Evolutionary conservation across 1,140 invertebrate genomes (phyloP).

Genomic region (Musca vetustissima): DNA sequence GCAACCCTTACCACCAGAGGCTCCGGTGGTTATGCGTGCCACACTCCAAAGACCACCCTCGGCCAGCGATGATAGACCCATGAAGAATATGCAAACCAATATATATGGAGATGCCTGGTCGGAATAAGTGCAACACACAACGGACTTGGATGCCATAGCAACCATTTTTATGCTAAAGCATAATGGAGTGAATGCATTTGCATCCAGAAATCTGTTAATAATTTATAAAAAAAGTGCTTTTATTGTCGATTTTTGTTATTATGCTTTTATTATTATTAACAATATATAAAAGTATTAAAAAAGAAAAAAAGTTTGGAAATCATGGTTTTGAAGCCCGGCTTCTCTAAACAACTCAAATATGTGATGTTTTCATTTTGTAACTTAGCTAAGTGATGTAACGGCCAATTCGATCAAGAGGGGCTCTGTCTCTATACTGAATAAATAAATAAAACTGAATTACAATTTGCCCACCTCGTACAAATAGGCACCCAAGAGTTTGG

Average conservation of each 20-base stretch:
- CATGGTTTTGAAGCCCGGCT: not conserved
- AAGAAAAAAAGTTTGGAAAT: not conserved
- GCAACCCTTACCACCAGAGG: slow-evolving; percentile 38
- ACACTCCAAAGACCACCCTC: slow-evolving; percentile 12
- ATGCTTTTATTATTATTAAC: slow-evolving; percentile 2
- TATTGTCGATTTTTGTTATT: not conserved
- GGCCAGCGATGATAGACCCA: not conserved
- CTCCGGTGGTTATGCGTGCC: slow-evolving; percentile 33
- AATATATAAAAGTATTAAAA: not conserved
- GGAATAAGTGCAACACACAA: slow-evolving; percentile 29
- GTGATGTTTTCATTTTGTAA: slow-evolving; percentile 1
- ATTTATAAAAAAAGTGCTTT: not conserved
- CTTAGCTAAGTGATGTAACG: no score
- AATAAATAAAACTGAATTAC: not conserved
- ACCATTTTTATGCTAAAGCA: no score
- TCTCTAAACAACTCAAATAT: slow-evolving; percentile 9
- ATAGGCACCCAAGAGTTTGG: slow-evolving; percentile 84
- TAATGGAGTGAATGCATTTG: no score
- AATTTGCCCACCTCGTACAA: slow-evolving; percentile 70
- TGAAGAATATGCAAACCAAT: slow-evolving; percentile 34
- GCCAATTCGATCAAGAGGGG: no score
- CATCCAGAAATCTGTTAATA: no score
- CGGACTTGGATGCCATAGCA: no score
- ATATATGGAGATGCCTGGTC: slow-evolving; percentile 54
- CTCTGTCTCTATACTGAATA: no score